Evolutionary conservation across 2,113 vertebrate genomes (phyloP), one percentile per base, ranked within the genome.

Genomic region (Cottus gobio): DNA sequence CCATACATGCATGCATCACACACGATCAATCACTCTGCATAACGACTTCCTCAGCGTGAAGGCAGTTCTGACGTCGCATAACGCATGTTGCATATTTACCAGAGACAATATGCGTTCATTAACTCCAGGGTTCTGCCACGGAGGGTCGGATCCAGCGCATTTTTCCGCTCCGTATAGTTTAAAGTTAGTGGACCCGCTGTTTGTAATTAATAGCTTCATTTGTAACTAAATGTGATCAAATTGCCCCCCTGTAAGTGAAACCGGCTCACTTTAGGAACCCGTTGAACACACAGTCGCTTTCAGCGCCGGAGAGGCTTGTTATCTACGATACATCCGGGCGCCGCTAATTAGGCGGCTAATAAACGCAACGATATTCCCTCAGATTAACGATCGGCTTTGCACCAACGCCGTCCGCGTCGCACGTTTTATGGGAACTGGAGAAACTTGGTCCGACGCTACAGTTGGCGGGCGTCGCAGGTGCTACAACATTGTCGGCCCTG

Each of bases 401-500:
- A 58, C 15, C 70, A 24, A 2, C 57, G 37, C 66, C 77, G 36
- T 56, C 52, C n/a, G 36, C 60, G 58, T 20, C 30, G 10, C 65
- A 30, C 3, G 36, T 56, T 42, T 65, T 24, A 16, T 34, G 22
- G 13, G 20, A 72, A 80, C 60, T 58, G 31, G 13, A 71, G 36
- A 71, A 39, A 44, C 70, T 16, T 50, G 69, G 28, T 80, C 5
- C 58, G 68, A 71, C 63, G 68, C 31, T 37, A n/a, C 62, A 78
- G n/a, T 39, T 62, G 46, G 60, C 73, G 64, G 48, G 48, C 57
- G 28, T 30, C 36, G 56, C 75, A 68, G 82, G 22, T 71, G 63
- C 50, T 36, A 70, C 56, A 71, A 74, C 65, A 69, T 30, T 75
- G 78, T 77, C 64, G 72, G 75, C 64, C 18, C 68, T 60, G 64